Evolutionary conservation across 2,113 vertebrate species (phyloP), one percentile per base, ranked within the genome.

Genomic region (Melanotaenia duboulayi): DNA sequence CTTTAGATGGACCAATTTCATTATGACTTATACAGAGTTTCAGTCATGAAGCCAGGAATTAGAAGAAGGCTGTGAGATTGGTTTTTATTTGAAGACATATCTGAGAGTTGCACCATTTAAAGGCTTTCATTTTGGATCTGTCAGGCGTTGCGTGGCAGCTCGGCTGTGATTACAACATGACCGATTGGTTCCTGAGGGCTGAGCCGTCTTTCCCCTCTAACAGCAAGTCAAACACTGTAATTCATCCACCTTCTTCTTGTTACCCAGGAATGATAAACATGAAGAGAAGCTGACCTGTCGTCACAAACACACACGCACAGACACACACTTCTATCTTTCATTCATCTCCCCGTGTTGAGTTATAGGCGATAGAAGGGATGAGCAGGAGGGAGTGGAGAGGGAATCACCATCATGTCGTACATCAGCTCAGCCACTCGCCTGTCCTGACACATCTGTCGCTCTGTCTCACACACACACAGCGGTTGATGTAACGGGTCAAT

Each of bases 401-500:
- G 83, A 86, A 74, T 77, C 84, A 84, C 88, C 78, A n/a, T 65
- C 72, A 62, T 35, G n/a, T 66, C 58, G 64, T 81, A 76, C 74
- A 87, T 87, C 81, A 84, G 59, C 65, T 76, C 71, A 0, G 28
- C 76, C 7, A 35, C 51, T 52, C 69, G 52, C 51, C 49, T 19
- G 40, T 42, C 70, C 59, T 25, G 57, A 68, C 76, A 48, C 40
- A 2, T 6, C 32, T 49, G 35, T 52, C 52, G 70, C 40, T 64
- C 70, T 48, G 3, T 28, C 76, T 65, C 58, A 64, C 58, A 61
- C 71, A 60, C 69, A 65, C 59, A 46, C 19, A 73, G 13, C 54
- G 70, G 68, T 76, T 86, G 83, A 83, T 85, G 84, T 83, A 89
- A 83, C 84, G 52, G 80, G 71, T 92, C 88, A 91, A 86, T 93